These are phyloP conservation scores for Melipona beecheii DNA, from an alignment of 2,888 invertebrate genomes.

Conservation along the genomic window DNA sequence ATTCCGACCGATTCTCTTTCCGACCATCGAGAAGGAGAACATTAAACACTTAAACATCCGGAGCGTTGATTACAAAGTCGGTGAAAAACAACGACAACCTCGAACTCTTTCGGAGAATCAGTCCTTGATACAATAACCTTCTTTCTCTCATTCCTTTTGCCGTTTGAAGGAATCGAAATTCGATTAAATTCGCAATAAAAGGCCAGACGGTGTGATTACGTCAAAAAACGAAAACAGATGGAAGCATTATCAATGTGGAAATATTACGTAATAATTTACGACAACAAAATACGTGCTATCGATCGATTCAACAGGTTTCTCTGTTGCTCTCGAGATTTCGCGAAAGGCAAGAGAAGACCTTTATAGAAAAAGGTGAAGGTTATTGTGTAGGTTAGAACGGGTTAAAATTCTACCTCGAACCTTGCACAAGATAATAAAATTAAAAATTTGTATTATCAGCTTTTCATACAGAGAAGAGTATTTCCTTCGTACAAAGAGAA, in stretches of 20 bases:
- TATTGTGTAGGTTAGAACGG: too few relatives aligned
- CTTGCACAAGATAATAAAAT: too few relatives aligned
- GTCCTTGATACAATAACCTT: slow-evolving; percentile 1
- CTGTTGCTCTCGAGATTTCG: background rate
- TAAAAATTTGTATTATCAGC: too few relatives aligned
- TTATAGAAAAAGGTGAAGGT: too few relatives aligned
- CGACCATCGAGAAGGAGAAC: background rate
- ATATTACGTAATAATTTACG: too few relatives aligned
- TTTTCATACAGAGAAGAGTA: too few relatives aligned
- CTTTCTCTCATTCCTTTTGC: background rate
- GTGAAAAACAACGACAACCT: slow-evolving; percentile 19
- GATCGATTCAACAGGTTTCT: background rate
- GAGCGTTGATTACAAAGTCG: slow-evolving; percentile 21
- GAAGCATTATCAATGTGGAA: background rate
- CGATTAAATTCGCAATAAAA: slow-evolving; percentile 2
- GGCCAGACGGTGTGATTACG: background rate
- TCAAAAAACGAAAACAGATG: background rate
- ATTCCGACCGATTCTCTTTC: background rate
- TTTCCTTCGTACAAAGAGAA: too few relatives aligned
- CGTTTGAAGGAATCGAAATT: background rate
- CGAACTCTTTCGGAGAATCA: slow-evolving; percentile 7
- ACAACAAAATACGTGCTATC: background rate
- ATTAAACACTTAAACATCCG: slow-evolving; percentile 6
- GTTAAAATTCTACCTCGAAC: too few relatives aligned
- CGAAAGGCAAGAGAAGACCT: background rate